Base-by-base conservation (phyloP, 2,113 vertebrate genomes). In the Eudorcas thomsonii region DNA sequence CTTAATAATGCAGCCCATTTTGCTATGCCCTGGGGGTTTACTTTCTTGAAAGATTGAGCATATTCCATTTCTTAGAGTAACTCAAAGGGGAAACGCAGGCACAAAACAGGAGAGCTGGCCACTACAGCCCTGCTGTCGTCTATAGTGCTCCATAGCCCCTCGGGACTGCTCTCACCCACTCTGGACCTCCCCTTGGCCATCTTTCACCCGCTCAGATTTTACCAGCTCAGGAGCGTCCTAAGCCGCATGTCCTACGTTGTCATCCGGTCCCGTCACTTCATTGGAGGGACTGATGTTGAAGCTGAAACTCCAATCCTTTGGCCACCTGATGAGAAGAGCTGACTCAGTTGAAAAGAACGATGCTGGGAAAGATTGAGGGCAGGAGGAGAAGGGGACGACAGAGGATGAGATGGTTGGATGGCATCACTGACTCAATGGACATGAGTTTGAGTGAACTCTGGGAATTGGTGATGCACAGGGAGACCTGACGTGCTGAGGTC, bases 81-180 rank as follows among this genome's bases (percentile, higher is more conserved):
- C 84, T 88, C 39, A 12, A 36, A 21, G 60, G 17, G 60, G 36
- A 91, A 55, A 64, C 14, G 15, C 28, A 14, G 4, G 2, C 12
- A 23, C 19, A 25, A 57, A 91, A 36, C 5, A 2, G 14, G 25
- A 62, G 33, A 39, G 5, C 52, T 16, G 26, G 81, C 4, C 8
- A 1, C 28, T 0, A 2, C 6, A 7, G 59, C 2, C n/a, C 30
- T 57, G 48, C n/a, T 45, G 33, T 14, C 16, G 1, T 28, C 12
- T 2, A 10, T 36, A 7, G 4, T 13, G 45, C 3, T 5, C 30
- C 50, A n/a, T 43, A 25, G 1, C 2, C 26, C 2, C n/a, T 19
- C 1, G 0, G 45, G 48, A 16, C 21, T 5, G 2, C 21, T 39
- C 62, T 57, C 14, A 23, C 36, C 6, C 16, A 1, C 28, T 43